A percentile compares a stretch with the other conserved stretches of the same genome.
Conservation (phyloP, 2,797 vertebrate species). For the Alcedo atthis region DNA sequence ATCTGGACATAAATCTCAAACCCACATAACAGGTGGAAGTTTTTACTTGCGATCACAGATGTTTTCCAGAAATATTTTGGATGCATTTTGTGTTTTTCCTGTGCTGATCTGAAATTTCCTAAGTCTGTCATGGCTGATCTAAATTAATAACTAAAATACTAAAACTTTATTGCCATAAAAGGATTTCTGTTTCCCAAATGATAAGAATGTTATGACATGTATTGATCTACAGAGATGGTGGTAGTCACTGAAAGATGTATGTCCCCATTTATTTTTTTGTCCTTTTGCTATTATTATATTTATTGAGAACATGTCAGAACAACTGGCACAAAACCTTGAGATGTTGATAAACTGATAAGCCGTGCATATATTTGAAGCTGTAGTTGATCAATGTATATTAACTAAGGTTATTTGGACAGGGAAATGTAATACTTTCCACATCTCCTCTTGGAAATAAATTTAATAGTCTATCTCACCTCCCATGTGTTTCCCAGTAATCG, state of each 20-base stretch:
- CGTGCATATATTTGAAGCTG: neutral
- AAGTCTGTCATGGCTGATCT: constrained; percentile 4
- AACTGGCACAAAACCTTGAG: constrained; percentile 21
- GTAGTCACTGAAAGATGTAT: constrained; percentile 47
- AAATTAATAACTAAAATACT: constrained; percentile 58
- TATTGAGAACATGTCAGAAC: constrained; percentile 57
- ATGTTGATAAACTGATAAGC: constrained; percentile 59
- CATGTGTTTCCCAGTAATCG: constrained; percentile 50
- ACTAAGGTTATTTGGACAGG: constrained; percentile 54
- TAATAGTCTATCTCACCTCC: constrained; percentile 61
- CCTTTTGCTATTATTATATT: constrained; percentile 26
- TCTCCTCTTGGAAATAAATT: constrained; percentile 13
- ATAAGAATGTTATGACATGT: constrained; percentile 32
- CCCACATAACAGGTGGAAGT: neutral
- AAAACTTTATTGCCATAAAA: constrained; percentile 47
- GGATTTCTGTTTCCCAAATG: constrained; percentile 45
- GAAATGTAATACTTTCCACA: constrained; percentile 44
- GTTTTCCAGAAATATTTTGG: neutral
- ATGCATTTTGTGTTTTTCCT: neutral
- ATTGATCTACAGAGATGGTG: constrained; percentile 55
- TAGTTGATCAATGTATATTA: constrained; percentile 63
- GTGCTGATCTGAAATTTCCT: neutral
- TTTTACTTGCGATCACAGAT: neutral
- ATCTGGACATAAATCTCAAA: neutral
- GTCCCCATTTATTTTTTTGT: constrained; percentile 48